These are phyloP conservation scores for Camelus dromedarius DNA, from an alignment of 2,113 vertebrate genomes.

Conservation along the genomic window DNA sequence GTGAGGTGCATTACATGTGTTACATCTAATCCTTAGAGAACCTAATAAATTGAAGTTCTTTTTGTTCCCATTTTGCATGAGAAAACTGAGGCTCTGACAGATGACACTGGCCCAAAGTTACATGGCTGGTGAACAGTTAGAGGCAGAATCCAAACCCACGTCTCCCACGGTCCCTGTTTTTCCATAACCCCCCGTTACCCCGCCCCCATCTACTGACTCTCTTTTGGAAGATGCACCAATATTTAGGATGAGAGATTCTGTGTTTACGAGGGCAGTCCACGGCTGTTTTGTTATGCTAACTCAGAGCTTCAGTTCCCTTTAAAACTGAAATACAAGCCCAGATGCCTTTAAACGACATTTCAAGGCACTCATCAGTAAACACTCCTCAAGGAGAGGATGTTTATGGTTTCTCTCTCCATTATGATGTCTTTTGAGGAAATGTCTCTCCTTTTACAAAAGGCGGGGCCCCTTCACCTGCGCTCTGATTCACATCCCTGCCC, in stretches of 20 bases:
- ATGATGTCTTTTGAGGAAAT: not conserved
- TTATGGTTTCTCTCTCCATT: not conserved
- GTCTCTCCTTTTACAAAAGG: not conserved
- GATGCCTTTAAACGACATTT: not conserved
- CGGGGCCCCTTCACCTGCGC: not conserved
- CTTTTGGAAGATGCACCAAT: not conserved
- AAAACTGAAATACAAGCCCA: not conserved
- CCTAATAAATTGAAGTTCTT: not conserved
- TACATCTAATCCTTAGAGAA: not conserved
- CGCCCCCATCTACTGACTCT: not conserved
- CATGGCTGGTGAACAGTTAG: not conserved
- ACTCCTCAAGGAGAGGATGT: not conserved
- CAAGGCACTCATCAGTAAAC: not conserved
- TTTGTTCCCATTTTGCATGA: not conserved
- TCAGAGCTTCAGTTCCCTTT: not conserved
- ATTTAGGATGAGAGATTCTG: not conserved
- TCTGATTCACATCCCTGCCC: not conserved
- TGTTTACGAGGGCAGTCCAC: not conserved
- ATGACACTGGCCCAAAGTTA: not conserved
- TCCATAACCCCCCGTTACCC: not conserved
- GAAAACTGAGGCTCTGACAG: not conserved
- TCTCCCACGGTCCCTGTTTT: not conserved
- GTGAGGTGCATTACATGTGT: fast-evolving
- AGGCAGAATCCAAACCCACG: not conserved
- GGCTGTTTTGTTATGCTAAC: not conserved